Evolutionary conservation across 2,113 vertebrate species (phyloP), one percentile per base, ranked within the genome.

Genomic region (Nycticorax nycticorax): DNA sequence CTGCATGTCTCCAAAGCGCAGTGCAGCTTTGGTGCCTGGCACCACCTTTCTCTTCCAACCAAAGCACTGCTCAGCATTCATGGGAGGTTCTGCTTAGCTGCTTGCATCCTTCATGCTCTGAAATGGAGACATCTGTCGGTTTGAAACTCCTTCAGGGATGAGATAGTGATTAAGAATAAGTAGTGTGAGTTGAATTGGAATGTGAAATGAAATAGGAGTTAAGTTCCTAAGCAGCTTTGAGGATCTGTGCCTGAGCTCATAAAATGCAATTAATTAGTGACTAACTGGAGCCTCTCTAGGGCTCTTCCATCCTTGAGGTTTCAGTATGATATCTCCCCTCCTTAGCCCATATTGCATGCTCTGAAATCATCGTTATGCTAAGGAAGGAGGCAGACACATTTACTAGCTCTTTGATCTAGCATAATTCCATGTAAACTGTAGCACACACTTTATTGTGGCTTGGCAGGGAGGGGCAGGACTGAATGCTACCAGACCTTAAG

Each of bases 211-310:
- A 95, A 81, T 17, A 91, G 23, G 14, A 91, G 86, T 59, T 88
- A 71, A 77, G 33, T 92, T 95, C 39, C 64, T 94, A 91, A 91
- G 89, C 56, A 91, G 87, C 89, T 95, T 94, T 91, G 84, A 92
- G 76, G 52, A 92, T 92, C 94, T 78, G 20, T 87, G 73, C 53
- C 26, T 68, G 56, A 91, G 66, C 64, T 95, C 50, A 77, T 72
- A 81, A 93, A 93, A 77, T 52, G 37, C 92, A 91, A 90, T 95
- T 95, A 95, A 95, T 95, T 96, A 88, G 60, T 85, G 59, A 52
- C 83, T 96, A 89, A 78, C 56, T 64, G 39, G 35, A 68, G 52
- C 55, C 55, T 80, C 37, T 87, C 16, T 72, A 81, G 60, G 60
- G 64, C 43, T 91, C 43, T 84, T 77, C 85, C 47, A 75, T 74